Conservation (phyloP, 2,113 vertebrate species). For the Scomber colias region DNA sequence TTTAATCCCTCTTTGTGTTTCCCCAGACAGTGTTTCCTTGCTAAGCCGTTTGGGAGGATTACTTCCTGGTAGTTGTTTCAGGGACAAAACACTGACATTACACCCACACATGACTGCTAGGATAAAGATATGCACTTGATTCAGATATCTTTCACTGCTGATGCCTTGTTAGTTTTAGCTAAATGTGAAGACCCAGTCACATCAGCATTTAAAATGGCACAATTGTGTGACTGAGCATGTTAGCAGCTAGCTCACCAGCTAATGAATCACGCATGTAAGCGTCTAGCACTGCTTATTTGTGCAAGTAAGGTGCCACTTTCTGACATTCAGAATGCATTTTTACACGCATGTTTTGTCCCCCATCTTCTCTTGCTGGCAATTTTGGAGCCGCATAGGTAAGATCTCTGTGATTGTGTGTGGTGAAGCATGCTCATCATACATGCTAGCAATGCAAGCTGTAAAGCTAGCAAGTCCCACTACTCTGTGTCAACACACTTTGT, state of each 20-base stretch:
- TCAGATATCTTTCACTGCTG: not conserved
- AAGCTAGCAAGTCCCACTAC: conserved; percentile 26
- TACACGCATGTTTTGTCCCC: not conserved
- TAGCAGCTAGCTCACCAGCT: not conserved
- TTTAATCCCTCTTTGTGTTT: conserved; percentile 14
- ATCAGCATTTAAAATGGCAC: not conserved
- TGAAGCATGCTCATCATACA: conserved; percentile 36
- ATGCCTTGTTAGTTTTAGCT: not conserved
- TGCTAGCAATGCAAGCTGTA: conserved; percentile 23
- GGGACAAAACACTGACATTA: too few species aligned
- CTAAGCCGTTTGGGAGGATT: not conserved
- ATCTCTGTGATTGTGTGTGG: not conserved
- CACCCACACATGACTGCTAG: not conserved
- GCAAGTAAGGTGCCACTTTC: not conserved
- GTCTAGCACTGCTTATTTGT: too few species aligned
- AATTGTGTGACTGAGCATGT: not conserved
- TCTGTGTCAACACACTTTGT: conserved; percentile 73
- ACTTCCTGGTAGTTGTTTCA: conserved; percentile 2
- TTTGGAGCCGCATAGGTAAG: conserved; percentile 1
- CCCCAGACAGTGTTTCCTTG: not conserved
- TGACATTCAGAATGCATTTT: not conserved
- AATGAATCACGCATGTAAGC: too few species aligned
- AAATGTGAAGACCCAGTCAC: not conserved
- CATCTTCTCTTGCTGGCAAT: conserved; percentile 1
- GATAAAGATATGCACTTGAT: not conserved